phyloP scores from a whole-genome alignment of 2,113 vertebrate genomes.

The Burhinus oedicnemus region DNA sequence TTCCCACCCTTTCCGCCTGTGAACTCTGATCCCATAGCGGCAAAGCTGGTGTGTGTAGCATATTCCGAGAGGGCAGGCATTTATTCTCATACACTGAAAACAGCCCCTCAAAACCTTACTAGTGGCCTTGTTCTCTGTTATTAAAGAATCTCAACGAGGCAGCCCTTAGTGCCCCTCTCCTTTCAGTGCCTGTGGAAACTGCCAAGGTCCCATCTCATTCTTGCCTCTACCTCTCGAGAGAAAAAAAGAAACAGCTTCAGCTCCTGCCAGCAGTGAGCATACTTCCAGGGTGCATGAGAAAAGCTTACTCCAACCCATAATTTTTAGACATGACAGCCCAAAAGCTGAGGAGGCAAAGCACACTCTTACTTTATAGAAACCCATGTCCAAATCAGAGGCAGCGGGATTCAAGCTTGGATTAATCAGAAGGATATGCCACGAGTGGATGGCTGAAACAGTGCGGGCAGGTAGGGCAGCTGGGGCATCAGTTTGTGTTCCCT shows the following conservation, averaged over 20 bases:
- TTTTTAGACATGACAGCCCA: not conserved
- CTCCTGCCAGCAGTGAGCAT: not conserved
- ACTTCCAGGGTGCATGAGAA: not conserved
- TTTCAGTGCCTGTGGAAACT: not conserved
- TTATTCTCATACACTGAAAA: not conserved
- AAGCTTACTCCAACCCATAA: not conserved
- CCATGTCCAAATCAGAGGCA: not conserved
- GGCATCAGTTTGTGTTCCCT: rapidly evolving
- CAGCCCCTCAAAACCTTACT: not conserved
- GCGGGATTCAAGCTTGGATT: not conserved
- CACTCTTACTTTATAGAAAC: not conserved
- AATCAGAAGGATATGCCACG: not conserved
- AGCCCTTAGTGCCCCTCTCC: not conserved
- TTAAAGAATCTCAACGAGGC: not conserved
- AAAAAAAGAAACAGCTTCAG: not conserved
- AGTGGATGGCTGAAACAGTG: not conserved
- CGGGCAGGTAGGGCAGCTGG: not conserved
- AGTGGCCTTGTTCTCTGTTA: not conserved
- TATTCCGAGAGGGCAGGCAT: no score
- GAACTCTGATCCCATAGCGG: not conserved
- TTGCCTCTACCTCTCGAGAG: not conserved
- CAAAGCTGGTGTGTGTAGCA: not conserved
- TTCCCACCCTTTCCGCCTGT: not conserved
- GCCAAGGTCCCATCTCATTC: not conserved
- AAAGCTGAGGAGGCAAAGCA: not conserved